Evolutionary conservation across 2,797 vertebrate genomes (phyloP), one percentile per base, ranked within the genome.

Genomic region (Mus caroli): DNA sequence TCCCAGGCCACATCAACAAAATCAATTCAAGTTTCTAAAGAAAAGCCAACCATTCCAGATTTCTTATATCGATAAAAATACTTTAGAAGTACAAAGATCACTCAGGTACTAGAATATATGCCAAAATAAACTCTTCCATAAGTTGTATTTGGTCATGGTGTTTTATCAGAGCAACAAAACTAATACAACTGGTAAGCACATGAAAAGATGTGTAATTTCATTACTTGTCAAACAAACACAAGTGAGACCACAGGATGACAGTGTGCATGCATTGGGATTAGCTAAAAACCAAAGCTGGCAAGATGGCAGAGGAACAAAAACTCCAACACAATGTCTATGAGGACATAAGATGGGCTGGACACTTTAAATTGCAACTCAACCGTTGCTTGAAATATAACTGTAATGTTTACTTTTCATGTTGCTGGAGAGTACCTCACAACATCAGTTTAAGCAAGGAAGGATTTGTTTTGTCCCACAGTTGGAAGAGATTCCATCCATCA

Each of bases 341-440:
- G 34, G 40, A 92, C 58, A 19, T 54, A 46, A 46, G 80, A 2
- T 56, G 34, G 34, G n/a, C 17, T n/a, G 43, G 37, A 52, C 34
- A 19, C 34, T 94, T 95, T 91, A 60, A 54, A 86, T 80, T 91
- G 52, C 15, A 86, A 10, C 77, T 67, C 64, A 71, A 37, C 60
- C 7, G 0, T 85, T 34, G 79, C 40, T 58, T 58, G 88, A 95
- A 96, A 67, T 54, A 50, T 34, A 52, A 37, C 84, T 28, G 13
- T 71, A 20, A 40, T 56, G 67, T 87, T 87, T 87, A 54, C 67
- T 87, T 87, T 86, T n/a, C 46, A 1, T 37, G 50, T 40, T 56
- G 34, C 50, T 28, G 34, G 28, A 71, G 46, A 87, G 28, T 71
- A 37, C 22, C 85, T 87, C 24, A 62, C 20, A n/a, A 54, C 26